Conservation (phyloP, 2,113 vertebrate genomes). For the Crotalus tigris region DNA sequence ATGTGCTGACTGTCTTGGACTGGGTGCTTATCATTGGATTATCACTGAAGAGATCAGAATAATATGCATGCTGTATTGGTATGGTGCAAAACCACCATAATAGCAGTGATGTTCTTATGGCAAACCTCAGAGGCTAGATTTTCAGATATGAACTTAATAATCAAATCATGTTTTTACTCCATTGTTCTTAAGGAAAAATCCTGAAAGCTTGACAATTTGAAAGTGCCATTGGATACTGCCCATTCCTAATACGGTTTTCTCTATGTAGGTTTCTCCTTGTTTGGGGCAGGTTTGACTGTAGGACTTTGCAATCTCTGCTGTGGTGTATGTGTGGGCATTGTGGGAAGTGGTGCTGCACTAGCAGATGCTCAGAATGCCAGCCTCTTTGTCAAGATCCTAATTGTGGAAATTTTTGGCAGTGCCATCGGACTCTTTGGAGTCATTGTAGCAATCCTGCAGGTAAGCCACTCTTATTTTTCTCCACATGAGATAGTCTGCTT, state of each 20-base stretch:
- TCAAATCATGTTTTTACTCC: background rate
- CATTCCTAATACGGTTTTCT: background rate
- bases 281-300: conserved; percentile 95
- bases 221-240: background rate
- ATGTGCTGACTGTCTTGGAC: background rate
- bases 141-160: background rate
- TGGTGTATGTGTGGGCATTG: conserved; percentile 95
- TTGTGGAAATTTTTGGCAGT: conserved; percentile 98
- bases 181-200: background rate
- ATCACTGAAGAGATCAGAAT: background rate
- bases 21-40: background rate
- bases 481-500: background rate
- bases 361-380: conserved; percentile 96
- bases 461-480: conserved; percentile 50
- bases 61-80: background rate
- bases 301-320: conserved; percentile 99
- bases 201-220: background rate
- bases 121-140: background rate
- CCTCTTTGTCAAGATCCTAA: conserved; percentile 98
- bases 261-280: conserved; percentile 92
- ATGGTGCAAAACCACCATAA: background rate
- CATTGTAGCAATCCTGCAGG: conserved; percentile 98
- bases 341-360: conserved; percentile 95
- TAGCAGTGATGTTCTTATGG: background rate
- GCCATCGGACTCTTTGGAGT: conserved; percentile 97